Base-by-base conservation (phyloP, 2,888 invertebrate species). In the Euplexia lucipara region DNA sequence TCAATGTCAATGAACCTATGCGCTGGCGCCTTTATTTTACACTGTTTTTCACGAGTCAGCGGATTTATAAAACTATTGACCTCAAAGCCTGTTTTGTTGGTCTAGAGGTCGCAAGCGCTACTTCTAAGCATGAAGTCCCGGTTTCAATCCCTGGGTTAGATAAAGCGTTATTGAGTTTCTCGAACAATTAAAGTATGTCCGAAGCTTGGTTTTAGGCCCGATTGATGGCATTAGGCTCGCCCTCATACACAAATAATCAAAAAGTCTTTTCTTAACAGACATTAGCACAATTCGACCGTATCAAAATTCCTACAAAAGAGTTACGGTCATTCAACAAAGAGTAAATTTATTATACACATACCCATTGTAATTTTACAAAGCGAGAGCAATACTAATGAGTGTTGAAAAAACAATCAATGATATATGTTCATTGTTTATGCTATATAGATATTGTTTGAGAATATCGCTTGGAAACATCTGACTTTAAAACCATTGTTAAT, bases 1-100 rank as follows among this genome's bases (percentile, higher is more conserved):
- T 84, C 79, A 83, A 84, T 89, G 92, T 92, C 91, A 90, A 86
- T 91, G 94, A 92, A 91, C 93, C 79, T 80, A 70, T 83, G 75
- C 70, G 68, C 63, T 56, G 68, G 71, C 76, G 70, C 73, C 74
- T 80, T 74, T 78, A 71, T 83, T 79, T 82, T 39, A 59, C 52
- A 30, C 37, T 48, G 48, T 70, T 37, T 66, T 64, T 72, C n/a
- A 73, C 8, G 39, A 44, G 45, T 44, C 26, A 71, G 64, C 54
- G 63, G 51, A 56, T 67, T 68, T 69, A 79, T 68, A 67, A 45
- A 66, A 71, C 58, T 51, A 62, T 68, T 63, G 57, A 60, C 37
- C 44, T n/a, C 16, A 39, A 54, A 47, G n/a, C n/a, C n/a, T n/a
- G n/a, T n/a, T n/a, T n/a, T n/a, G n/a, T n/a, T n/a, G n/a, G n/a